A percentile compares a stretch with the other conserved stretches of the same genome.
Evolutionary conservation across 2,113 vertebrate genomes (phyloP).

Genomic region (Xyliphius kryptos): DNA sequence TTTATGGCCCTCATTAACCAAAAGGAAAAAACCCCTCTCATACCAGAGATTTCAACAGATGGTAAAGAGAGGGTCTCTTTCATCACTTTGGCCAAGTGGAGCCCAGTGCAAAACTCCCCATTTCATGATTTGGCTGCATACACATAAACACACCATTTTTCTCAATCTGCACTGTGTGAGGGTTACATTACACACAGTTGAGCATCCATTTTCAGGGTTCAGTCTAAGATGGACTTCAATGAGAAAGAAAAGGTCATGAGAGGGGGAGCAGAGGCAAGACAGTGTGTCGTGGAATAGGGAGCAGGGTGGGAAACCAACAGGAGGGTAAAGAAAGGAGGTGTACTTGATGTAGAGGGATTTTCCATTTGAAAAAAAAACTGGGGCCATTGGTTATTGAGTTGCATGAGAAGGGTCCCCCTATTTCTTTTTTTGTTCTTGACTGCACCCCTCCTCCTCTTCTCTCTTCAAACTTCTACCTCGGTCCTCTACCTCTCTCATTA

Average conservation of each 20-base stretch:
- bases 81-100: neutral
- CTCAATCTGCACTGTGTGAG: constrained; percentile 25
- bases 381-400: constrained; percentile 46
- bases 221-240: constrained; percentile 47
- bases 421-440: constrained; percentile 15
- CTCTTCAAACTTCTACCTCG: constrained; percentile 33
- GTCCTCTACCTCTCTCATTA: constrained; percentile 43
- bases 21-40: constrained; percentile 2
- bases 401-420: constrained; percentile 42
- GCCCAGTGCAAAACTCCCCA: neutral
- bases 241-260: constrained; percentile 41
- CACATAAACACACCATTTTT: constrained; percentile 30
- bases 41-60: constrained; percentile 9
- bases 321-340: constrained; percentile 40
- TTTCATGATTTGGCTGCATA: constrained; percentile 8
- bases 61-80: constrained; percentile 7
- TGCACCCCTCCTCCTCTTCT: constrained; percentile 25
- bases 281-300: constrained; percentile 10
- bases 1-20: constrained; percentile 3
- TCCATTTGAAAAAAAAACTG: constrained; percentile 39
- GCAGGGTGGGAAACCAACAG: constrained; percentile 43
- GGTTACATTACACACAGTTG: constrained; percentile 45
- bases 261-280: constrained; percentile 32
- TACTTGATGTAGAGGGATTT: constrained; percentile 35
- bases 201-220: constrained; percentile 34